These are phyloP conservation scores for Garrulus glandarius DNA, from an alignment of 2,797 vertebrate genomes.

Conservation along the genomic window DNA sequence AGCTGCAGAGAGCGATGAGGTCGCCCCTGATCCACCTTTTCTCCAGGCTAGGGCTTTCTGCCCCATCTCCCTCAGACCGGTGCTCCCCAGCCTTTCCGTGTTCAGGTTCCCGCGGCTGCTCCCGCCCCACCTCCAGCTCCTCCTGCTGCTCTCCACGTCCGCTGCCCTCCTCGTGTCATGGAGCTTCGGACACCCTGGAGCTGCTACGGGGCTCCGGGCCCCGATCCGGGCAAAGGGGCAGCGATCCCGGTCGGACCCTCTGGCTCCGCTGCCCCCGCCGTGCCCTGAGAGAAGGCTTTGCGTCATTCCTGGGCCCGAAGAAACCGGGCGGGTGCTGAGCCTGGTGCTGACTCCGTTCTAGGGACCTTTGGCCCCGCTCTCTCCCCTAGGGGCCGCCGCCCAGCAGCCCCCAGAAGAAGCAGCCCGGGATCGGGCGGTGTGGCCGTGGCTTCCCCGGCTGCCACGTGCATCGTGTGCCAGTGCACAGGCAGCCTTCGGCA, in stretches of 20 bases:
- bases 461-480: no score
- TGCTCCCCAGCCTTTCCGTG: not conserved
- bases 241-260: accelerated
- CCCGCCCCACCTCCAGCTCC: no score
- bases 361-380: accelerated
- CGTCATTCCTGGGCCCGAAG: not conserved
- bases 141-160: accelerated
- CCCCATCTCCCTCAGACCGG: no score
- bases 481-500: not conserved
- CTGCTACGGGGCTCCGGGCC: accelerated
- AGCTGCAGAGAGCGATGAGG: not conserved
- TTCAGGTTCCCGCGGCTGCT: no score
- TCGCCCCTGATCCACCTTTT: no score
- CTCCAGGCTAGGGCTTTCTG: not conserved
- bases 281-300: accelerated
- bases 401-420: no score
- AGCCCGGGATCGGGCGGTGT: accelerated
- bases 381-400: accelerated
- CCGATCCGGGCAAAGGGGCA: accelerated
- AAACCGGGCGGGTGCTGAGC: no score
- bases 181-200: accelerated
- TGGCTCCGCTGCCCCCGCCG: not conserved
- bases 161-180: accelerated
- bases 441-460: not conserved
- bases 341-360: accelerated